Evolutionary conservation across 2,797 vertebrate species (phyloP), one percentile per base, ranked within the genome.

Genomic region (Liparis tanakae): DNA sequence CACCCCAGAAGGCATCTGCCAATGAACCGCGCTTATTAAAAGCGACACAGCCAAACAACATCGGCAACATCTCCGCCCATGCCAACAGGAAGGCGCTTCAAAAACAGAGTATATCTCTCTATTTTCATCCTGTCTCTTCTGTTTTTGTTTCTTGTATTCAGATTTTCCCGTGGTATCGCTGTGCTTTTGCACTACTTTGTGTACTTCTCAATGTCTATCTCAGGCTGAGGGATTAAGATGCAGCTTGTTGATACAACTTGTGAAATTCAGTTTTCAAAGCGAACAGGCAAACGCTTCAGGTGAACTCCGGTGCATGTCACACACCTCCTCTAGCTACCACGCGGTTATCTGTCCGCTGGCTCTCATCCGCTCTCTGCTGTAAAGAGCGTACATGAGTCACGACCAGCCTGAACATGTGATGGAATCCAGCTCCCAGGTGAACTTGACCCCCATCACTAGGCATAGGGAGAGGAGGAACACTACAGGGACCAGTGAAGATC

Each of bases 21-120:
- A 84, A 61, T 70, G 76, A 87, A 85, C 83, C 86, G 39, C 74
- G 72, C 75, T 91, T 89, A 93, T 88, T 85, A 76, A 85, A 79
- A 85, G 81, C 72, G 79, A 88, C 84, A 63, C 76, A 67, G 84
- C 88, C 90, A 91, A 87, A 82, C 65, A 73, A 78, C 86, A 71
- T 77, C 25, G 41, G 68, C 53, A 72, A 70, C 71, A 87, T 89
- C 78, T 69, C 74, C 46, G 70, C 84, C 84, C 70, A 44, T 79
- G 82, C 81, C 87, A 87, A 71, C 64, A 88, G 80, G 83, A 79
- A 81, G 89, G 72, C 70, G 51, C 50, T 78, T 68, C 53, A 79
- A 58, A 50, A 67, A 51, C 54, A 54, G 67, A 22, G 72, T 76
- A 39, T 55, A 6, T 68, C 59, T 33, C 34, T 67, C 37, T 61